Base-by-base conservation (phyloP, 1,140 invertebrate species). In the Pachypsylla venusta region DNA sequence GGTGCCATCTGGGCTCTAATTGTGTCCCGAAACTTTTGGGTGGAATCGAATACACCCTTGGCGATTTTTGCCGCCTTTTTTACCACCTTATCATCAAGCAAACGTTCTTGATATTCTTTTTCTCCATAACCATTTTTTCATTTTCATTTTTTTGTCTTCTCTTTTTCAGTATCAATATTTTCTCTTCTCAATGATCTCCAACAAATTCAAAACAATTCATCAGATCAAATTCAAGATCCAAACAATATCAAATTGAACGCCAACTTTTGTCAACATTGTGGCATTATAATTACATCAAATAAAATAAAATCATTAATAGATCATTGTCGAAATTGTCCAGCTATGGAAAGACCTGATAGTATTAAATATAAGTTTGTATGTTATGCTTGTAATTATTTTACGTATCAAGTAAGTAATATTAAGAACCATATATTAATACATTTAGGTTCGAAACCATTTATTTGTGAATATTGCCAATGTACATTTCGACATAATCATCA, bases 231-330 rank as follows among this genome's bases (percentile, higher is more conserved):
- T n/a, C n/a, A n/a, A n/a, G n/a, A n/a, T n/a, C 42, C 42, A 10
- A 19, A 7, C 3, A n/a, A n/a, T 48, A 7, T 48, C 42, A 48
- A 48, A 48, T 22, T 48, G 4, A 48, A 48, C 42, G 4, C 42
- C 42, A 48, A 48, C 42, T 48, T 48, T 19, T 48, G 42, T 48
- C 42, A 48, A 19, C 42, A 48, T 22, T 48, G 42, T 22, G 42
- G 42, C 16, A 22, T 48, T 48, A 22, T 48, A n/a, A 48, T 48
- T n/a, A 7, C 42, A 22, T 19, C 16, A n/a, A 48, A n/a, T n/a
- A 48, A 22, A 48, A 48, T 48, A n/a, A n/a, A n/a, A 22, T 19
- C 7, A 19, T 48, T 48, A n/a, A 48, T 48, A n/a, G 42, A 48
- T 19, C 42, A 48, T 48, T 48, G 42, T n/a, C 42, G 42, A 48